Conservation (phyloP, 2,113 vertebrate species). For the Ageneiosus marmoratus region DNA sequence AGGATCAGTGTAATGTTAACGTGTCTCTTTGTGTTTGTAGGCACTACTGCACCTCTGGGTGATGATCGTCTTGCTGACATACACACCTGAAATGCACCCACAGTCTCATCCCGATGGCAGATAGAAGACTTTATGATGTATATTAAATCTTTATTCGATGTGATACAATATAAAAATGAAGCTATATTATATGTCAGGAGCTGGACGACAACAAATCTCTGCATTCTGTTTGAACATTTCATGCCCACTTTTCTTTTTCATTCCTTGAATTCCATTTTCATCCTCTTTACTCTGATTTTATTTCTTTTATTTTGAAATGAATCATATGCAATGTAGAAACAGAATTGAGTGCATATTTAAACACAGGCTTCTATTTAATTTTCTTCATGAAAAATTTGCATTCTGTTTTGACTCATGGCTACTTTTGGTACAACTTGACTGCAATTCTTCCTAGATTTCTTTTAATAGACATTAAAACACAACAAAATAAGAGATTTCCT, state of each 20-base stretch:
- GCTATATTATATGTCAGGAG: conserved; percentile 47
- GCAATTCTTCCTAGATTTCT: conserved; percentile 67
- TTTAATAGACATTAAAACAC: conserved; percentile 58
- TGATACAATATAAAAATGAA: conserved; percentile 34
- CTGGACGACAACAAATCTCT: conserved; percentile 47
- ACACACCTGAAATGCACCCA: conserved; percentile 93
- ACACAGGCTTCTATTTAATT: conserved; percentile 18
- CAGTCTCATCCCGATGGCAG: conserved; percentile 76
- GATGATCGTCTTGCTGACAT: conserved; percentile 96
- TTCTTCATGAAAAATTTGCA: not conserved
- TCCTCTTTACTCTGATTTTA: conserved; percentile 25
- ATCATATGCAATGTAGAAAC: conserved; percentile 11
- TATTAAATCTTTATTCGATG: conserved; percentile 25
- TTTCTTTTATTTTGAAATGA: conserved; percentile 6
- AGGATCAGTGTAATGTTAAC: not conserved
- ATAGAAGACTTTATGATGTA: conserved; percentile 56
- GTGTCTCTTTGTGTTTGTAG: conserved; percentile 63
- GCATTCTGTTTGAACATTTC: conserved; percentile 57
- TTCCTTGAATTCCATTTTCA: not conserved
- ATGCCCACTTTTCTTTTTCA: conserved; percentile 51
- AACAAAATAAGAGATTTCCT: not conserved
- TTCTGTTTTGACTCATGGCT: conserved; percentile 38
- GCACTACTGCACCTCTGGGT: conserved; percentile 95
- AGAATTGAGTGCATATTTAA: conserved; percentile 32
- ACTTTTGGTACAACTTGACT: conserved; percentile 45